Conservation (phyloP, 2,797 vertebrate species). For the Halcyon chelicuti region DNA sequence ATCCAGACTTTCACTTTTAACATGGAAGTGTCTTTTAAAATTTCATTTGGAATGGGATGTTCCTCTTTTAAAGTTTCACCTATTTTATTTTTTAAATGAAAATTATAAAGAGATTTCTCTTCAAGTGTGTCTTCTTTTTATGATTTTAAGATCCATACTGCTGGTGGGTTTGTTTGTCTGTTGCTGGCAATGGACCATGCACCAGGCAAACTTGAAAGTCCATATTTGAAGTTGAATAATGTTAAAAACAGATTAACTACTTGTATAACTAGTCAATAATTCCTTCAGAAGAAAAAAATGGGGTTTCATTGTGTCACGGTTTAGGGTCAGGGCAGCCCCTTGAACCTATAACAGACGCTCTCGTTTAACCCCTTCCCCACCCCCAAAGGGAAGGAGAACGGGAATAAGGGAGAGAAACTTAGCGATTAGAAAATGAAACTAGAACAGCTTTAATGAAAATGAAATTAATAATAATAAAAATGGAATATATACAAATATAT, state of each 20-base stretch:
- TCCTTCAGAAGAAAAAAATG: background rate
- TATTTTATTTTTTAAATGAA: slow-evolving; percentile 37
- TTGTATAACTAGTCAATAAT: background rate
- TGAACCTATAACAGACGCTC: too few species aligned
- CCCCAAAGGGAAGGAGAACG: too few species aligned
- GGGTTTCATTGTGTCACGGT: background rate
- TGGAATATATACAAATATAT: too few species aligned
- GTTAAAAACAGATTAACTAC: background rate
- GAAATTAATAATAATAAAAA: too few species aligned
- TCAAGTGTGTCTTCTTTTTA: background rate
- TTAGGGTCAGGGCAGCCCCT: too few species aligned
- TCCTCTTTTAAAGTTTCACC: background rate
- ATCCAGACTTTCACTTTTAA: background rate
- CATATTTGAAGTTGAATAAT: background rate
- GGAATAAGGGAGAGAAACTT: too few species aligned
- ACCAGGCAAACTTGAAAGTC: background rate
- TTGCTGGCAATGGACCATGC: background rate
- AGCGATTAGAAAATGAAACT: too few species aligned
- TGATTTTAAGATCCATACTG: background rate
- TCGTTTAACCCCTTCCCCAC: too few species aligned
- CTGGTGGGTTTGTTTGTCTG: background rate
- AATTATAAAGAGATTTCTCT: background rate
- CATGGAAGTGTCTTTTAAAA: background rate
- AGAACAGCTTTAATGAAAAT: too few species aligned
- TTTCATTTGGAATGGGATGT: background rate